Base-by-base conservation (phyloP, 1,140 invertebrate species). In the Drosophila suzukii region DNA sequence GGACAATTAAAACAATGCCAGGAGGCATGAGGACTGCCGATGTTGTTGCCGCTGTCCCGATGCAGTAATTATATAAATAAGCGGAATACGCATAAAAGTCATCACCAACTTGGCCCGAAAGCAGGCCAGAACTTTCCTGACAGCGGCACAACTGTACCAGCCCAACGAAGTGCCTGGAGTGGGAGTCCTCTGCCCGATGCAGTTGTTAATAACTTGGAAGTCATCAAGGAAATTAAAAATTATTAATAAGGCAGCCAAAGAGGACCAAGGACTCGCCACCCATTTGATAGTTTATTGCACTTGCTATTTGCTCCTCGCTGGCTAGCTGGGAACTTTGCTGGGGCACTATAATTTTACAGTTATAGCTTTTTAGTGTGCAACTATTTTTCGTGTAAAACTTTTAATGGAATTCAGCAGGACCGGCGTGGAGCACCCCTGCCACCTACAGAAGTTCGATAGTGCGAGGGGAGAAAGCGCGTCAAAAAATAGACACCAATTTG, bases 171-270 rank as follows among this genome's bases (percentile, higher is more conserved):
- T 47, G 6, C 43, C 51, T 5, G 43, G 34, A 15, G 15, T 36
- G 15, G 34, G 41, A 78, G 56, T 61, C 65, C 50, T 43, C 32
- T 49, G 73, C 43, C 15, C 39, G 41, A 39, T 56, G 70, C 53
- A 62, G 65, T 73, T 88, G 75, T 73, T 88, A 86, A 88, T 88
- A 86, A 88, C 78, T 86, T 88, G 68, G 75, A 75, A 82, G 83
- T 89, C 84, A 88, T 88, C 79, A 88, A 89, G 84, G 84, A 89
- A 80, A 89, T 89, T 88, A 84, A 88, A 88, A 88, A 88, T 88
- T 88, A 88, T 88, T 88, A 88, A 88, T 89, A 88, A 89, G 85
- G 72, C 75, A 56, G 66, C 75, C 41, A 47, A 10, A 39, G 6
- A 39, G 60, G 10, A 51, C 50, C 50, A n/a, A 70, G 78, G 66